Percentiles rank a stretch among this genome's conserved stretches.
Evolutionary conservation across 2,888 invertebrate genomes (phyloP).

Genomic region (Camponotus fellah): DNA sequence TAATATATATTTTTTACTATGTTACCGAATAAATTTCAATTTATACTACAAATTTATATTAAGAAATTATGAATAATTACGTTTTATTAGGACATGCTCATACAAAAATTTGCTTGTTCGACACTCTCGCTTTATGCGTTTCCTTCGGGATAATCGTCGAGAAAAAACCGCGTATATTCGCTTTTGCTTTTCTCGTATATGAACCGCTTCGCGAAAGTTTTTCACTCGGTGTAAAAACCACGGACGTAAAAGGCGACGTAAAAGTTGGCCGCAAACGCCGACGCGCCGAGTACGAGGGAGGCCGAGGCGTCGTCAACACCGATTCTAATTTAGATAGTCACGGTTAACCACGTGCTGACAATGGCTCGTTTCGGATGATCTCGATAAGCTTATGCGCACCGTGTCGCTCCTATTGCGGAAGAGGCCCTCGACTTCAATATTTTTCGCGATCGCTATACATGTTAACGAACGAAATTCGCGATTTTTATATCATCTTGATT

Average conservation of each 20-base stretch:
- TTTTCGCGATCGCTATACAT: slow-evolving; percentile 33
- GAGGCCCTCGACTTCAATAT: slow-evolving; percentile 29
- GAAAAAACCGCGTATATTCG: neutral
- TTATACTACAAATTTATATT: neutral
- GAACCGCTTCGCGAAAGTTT: slow-evolving; percentile 35
- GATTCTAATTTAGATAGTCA: slow-evolving; percentile 84
- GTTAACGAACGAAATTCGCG: neutral
- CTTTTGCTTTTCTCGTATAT: slow-evolving; percentile 10
- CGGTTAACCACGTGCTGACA: slow-evolving; percentile 81
- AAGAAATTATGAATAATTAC: neutral
- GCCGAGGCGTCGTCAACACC: slow-evolving; percentile 73
- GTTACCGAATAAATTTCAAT: neutral
- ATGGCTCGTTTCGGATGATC: slow-evolving; percentile 78
- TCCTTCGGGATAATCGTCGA: neutral
- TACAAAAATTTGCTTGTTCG: neutral
- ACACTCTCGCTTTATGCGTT: neutral
- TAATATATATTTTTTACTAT: neutral
- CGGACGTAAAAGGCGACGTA: slow-evolving; percentile 50
- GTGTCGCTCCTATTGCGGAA: slow-evolving; percentile 57
- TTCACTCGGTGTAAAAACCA: slow-evolving; percentile 48
- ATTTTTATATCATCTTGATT: slow-evolving; percentile 1
- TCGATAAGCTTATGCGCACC: slow-evolving; percentile 69
- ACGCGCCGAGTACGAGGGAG: slow-evolving; percentile 50
- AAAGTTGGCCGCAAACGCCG: slow-evolving; percentile 48
- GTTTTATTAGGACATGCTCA: neutral